phyloP scores from a whole-genome alignment of 2,113 vertebrate genomes.

The Paracanthobrama guichenoti region DNA sequence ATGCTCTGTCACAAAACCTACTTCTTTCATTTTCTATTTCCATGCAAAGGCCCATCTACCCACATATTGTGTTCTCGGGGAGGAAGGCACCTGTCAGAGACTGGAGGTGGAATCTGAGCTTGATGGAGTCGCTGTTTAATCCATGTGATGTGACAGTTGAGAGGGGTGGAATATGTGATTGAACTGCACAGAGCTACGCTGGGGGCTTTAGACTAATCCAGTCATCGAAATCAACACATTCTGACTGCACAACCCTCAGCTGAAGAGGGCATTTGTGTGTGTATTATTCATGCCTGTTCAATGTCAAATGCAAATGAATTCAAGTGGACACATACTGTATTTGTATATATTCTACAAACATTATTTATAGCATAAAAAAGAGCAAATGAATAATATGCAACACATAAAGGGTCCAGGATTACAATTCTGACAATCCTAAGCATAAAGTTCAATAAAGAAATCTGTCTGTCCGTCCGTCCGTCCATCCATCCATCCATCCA shows the following conservation, averaged over 20 bases:
- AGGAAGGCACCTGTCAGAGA: constrained; percentile 31
- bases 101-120: constrained; percentile 32
- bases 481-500: no score
- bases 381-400: background rate
- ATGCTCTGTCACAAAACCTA: background rate
- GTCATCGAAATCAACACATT: constrained; percentile 24
- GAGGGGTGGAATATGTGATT: constrained; percentile 42
- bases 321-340: background rate
- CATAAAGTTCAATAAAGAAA: background rate
- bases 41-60: constrained; percentile 28
- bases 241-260: constrained; percentile 28
- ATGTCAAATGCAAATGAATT: constrained; percentile 6
- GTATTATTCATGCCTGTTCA: constrained; percentile 9
- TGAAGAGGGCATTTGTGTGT: background rate
- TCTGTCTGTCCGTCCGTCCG: background rate
- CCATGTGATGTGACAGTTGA: constrained; percentile 42
- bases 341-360: background rate
- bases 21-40: constrained; percentile 33
- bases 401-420: background rate
- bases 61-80: constrained; percentile 19
- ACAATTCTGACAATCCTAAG: background rate
- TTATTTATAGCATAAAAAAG: background rate
- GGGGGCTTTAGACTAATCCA: constrained; percentile 43
- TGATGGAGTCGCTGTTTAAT: constrained; percentile 43
- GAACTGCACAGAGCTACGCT: constrained; percentile 32